phyloP scores from a whole-genome alignment of 2,797 vertebrate species.

The Crenuchus spilurus region DNA sequence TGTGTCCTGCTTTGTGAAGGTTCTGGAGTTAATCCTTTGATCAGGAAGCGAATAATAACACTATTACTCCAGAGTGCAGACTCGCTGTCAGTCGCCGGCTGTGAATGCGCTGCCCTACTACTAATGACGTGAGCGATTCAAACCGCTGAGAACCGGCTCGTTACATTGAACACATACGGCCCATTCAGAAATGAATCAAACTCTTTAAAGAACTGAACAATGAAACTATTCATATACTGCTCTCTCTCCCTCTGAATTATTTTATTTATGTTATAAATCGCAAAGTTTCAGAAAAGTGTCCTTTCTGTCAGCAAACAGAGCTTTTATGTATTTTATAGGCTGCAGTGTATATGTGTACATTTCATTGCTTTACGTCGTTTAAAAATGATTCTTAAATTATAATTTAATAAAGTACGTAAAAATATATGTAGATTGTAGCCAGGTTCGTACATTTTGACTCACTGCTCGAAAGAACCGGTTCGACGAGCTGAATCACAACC shows the following conservation, averaged over 20 bases:
- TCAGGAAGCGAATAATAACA: not conserved
- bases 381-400: not conserved
- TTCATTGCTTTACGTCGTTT: too few species aligned
- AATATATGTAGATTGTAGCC: not conserved
- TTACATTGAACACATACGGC: not conserved
- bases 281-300: too few species aligned
- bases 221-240: too few species aligned
- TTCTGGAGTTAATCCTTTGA: not conserved
- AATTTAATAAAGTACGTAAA: too few species aligned
- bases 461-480: not conserved
- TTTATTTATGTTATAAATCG: too few species aligned
- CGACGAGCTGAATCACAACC: not conserved
- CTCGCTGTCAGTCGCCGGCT: slow-evolving; percentile 42
- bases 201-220: too few species aligned
- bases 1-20: not conserved
- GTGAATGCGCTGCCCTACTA: not conserved
- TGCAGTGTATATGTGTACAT: too few species aligned
- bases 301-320: too few species aligned
- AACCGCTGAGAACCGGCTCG: not conserved
- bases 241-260: too few species aligned
- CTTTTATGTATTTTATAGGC: too few species aligned
- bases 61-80: not conserved
- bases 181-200: slow-evolving; percentile 1
- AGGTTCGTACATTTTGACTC: not conserved
- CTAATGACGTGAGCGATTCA: not conserved